A percentile compares a stretch with the other conserved stretches of the same genome.
These are phyloP conservation scores for Eueremaeus valkanovi DNA, from an alignment of 2,888 invertebrate species.

Conservation along the genomic window DNA sequence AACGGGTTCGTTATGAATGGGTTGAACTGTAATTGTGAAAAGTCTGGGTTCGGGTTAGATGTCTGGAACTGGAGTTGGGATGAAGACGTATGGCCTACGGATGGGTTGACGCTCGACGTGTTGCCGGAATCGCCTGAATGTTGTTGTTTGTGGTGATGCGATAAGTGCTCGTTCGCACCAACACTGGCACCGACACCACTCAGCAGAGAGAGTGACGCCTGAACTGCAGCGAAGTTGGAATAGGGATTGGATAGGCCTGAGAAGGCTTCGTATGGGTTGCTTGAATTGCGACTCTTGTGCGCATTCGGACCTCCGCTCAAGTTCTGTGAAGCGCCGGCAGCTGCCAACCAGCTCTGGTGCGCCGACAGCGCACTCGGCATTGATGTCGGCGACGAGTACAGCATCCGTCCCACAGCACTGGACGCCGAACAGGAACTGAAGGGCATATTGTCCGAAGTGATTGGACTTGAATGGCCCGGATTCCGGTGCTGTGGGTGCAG, in stretches of 20 bases:
- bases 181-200: slow-evolving; percentile 37
- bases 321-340: slow-evolving; percentile 37
- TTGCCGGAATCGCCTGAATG: not conserved
- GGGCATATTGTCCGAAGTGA: slow-evolving; percentile 20
- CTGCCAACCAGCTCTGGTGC: slow-evolving; percentile 44
- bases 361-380: slow-evolving; percentile 45
- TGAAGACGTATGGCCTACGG: slow-evolving; percentile 4
- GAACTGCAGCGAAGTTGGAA: slow-evolving; percentile 28
- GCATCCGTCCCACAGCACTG: slow-evolving; percentile 44
- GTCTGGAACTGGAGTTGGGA: slow-evolving; percentile 30
- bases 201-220: slow-evolving; percentile 37
- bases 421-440: slow-evolving; percentile 37
- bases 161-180: slow-evolving; percentile 30
- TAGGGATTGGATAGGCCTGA: slow-evolving; percentile 33
- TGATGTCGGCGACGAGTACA: slow-evolving; percentile 46
- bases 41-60: slow-evolving; percentile 37
- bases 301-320: slow-evolving; percentile 7
- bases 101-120: slow-evolving; percentile 7
- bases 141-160: slow-evolving; percentile 22
- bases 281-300: slow-evolving; percentile 34
- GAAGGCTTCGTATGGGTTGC: slow-evolving; percentile 30
- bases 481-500: slow-evolving; percentile 33
- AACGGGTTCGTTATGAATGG: too few relatives aligned
- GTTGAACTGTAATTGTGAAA: slow-evolving; percentile 36
- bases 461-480: slow-evolving; percentile 38